Conservation (phyloP, 2,113 vertebrate genomes). For the Siphamia tubifer region DNA sequence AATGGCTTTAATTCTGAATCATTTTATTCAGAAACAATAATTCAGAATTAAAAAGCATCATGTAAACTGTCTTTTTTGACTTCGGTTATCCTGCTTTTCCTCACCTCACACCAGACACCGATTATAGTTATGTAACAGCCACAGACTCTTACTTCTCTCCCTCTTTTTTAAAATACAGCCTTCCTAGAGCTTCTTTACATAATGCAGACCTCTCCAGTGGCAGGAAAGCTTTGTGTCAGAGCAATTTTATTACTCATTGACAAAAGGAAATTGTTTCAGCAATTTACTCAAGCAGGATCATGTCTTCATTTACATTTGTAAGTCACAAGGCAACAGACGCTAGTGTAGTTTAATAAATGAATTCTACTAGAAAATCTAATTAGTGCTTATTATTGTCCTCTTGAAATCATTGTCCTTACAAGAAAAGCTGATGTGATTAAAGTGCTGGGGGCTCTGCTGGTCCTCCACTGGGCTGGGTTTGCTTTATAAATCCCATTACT, state of each 20-base stretch:
- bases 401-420: slow-evolving; percentile 21
- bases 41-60: no score
- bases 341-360: slow-evolving; percentile 3
- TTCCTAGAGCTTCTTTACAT: not conserved
- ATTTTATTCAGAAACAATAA: no score
- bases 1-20: no score
- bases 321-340: slow-evolving; percentile 6
- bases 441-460: slow-evolving; percentile 1
- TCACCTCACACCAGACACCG: not conserved
- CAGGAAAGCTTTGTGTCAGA: not conserved
- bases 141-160: not conserved
- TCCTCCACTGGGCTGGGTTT: not conserved
- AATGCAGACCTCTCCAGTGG: slow-evolving; percentile 7
- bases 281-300: not conserved
- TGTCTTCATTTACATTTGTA: slow-evolving; percentile 4
- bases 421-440: slow-evolving; percentile 9
- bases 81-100: not conserved
- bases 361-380: slow-evolving; percentile 15
- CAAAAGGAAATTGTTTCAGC: not conserved
- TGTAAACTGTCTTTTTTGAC: not conserved
- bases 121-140: slow-evolving; percentile 14
- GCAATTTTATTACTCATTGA: not conserved
- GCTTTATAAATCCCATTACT: slow-evolving; percentile 17
- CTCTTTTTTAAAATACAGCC: not conserved
- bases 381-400: slow-evolving; percentile 11